phyloP scores from a whole-genome alignment of 2,797 vertebrate species.

The Galagoides demidoff region DNA sequence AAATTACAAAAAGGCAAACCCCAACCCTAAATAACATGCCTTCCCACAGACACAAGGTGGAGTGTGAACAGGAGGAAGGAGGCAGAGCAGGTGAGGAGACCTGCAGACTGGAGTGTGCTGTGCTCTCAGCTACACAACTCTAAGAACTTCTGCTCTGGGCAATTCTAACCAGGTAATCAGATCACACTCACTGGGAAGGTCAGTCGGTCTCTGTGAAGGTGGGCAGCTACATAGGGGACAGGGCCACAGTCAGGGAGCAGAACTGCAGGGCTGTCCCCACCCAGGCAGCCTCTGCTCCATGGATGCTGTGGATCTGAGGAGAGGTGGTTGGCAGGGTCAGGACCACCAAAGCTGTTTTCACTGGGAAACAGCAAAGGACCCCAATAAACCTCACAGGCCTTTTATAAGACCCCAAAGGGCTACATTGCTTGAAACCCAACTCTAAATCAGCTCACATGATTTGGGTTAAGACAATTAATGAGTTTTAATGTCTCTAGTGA shows the following conservation, averaged over 20 bases:
- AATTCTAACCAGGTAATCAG: not conserved
- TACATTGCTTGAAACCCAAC: not conserved
- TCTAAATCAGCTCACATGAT: not conserved
- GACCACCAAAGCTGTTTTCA: not conserved
- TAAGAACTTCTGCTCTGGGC: not conserved
- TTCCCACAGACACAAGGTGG: not conserved
- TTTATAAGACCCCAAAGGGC: not conserved
- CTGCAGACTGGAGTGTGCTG: not conserved
- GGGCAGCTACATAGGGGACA: no score
- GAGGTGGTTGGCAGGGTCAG: not conserved
- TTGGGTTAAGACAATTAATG: no score
- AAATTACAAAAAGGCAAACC: not conserved
- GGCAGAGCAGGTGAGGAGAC: not conserved
- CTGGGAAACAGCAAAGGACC: not conserved
- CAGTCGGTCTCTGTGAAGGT: not conserved
- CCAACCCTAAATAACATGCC: not conserved
- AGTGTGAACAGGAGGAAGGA: not conserved
- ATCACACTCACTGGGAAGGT: not conserved
- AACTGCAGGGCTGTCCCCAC: accelerated
- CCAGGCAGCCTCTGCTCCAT: not conserved
- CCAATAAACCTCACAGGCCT: not conserved
- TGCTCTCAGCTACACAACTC: not conserved
- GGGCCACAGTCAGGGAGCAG: not conserved
- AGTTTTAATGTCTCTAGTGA: not conserved
- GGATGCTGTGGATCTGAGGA: not conserved